phyloP scores from a whole-genome alignment of 1,140 invertebrate species.

The Ladona fulva region DNA sequence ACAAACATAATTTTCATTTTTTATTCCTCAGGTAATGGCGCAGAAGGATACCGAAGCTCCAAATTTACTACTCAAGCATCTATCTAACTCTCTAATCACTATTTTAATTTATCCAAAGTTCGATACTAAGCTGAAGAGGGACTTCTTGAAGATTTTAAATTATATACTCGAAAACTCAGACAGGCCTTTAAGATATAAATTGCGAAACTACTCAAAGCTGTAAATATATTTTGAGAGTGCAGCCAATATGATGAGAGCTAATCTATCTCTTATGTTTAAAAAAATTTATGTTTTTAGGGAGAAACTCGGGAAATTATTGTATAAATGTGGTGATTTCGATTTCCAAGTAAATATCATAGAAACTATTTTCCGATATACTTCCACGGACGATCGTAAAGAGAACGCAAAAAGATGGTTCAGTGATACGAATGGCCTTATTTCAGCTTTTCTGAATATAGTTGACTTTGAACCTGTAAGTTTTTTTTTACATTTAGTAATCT shows the following conservation, averaged over 20 bases:
- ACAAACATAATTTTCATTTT: not conserved
- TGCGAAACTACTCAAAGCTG: not conserved
- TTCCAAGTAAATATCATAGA: not conserved
- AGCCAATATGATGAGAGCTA: not conserved
- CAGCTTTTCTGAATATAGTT: not conserved
- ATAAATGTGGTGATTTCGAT: not conserved
- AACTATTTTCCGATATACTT: not conserved
- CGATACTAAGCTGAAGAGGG: not conserved
- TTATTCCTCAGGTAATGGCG: not conserved
- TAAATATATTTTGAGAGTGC: not conserved
- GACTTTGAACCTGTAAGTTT: not conserved
- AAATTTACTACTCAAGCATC: not conserved
- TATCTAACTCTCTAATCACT: not conserved
- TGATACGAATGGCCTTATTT: not conserved
- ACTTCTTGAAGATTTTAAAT: not conserved
- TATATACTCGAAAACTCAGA: not conserved
- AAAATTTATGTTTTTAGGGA: not conserved
- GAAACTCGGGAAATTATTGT: not conserved
- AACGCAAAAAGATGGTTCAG: not conserved
- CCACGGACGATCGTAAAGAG: not conserved
- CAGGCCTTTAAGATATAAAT: not conserved
- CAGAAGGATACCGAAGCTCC: not conserved
- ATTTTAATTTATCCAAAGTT: not conserved
- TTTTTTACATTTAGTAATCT: not conserved
- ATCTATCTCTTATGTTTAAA: not conserved